Evolutionary conservation across 2,888 invertebrate species (phyloP).

Genomic region (Hanleya hanleyi): DNA sequence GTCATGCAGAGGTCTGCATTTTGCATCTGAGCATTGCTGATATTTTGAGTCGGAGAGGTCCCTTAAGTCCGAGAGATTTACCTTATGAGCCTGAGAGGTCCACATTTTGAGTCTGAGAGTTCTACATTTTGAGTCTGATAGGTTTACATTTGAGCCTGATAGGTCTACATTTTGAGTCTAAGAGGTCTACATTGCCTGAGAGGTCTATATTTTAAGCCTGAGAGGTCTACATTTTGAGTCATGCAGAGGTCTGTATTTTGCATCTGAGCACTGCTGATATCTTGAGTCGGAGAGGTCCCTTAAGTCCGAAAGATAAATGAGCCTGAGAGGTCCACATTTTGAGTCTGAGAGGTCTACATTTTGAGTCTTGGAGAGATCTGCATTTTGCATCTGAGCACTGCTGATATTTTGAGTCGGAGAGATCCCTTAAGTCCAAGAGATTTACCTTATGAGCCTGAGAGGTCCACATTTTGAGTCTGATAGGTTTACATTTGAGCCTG

Average conservation of each 20-base stretch:
- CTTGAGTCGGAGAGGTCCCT: background rate
- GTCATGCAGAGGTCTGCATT: no score
- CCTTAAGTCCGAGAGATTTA: no score
- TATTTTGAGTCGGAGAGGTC: no score
- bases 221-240: background rate
- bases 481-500: background rate
- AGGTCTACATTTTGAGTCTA: background rate
- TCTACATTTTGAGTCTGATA: background rate
- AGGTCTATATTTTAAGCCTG: background rate
- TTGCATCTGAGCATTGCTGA: no score
- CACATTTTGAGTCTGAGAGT: slow-evolving; percentile 29
- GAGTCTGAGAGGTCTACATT: no score
- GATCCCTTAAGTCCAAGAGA: no score
- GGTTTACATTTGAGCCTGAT: background rate
- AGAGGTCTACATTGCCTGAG: background rate
- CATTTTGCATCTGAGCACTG: no score
- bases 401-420: no score
- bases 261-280: no score
- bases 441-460: slow-evolving; percentile 30
- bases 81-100: slow-evolving; percentile 36
- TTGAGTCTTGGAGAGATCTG: no score
- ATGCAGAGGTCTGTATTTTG: background rate
- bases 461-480: slow-evolving; percentile 36
- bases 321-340: no score
- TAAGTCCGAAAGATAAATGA: no score